A percentile compares a stretch with the other conserved stretches of the same genome.
Evolutionary conservation across 1,140 invertebrate genomes (phyloP).

Genomic region (Drosophila ercepeae): DNA sequence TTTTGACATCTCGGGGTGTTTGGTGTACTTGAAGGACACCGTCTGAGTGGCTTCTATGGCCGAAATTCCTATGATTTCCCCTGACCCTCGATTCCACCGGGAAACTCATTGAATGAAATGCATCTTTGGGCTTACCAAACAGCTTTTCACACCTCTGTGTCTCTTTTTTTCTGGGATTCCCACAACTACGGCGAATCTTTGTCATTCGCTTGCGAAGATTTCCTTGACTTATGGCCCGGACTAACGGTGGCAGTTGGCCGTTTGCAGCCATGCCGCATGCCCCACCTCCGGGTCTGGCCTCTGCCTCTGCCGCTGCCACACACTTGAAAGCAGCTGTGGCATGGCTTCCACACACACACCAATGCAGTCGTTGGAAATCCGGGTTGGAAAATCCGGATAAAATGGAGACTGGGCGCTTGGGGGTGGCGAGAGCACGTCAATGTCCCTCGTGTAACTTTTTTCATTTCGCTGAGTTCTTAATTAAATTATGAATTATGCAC

Average conservation of each 20-base stretch:
- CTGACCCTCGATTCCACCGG: neutral
- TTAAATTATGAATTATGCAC: constrained; percentile 80
- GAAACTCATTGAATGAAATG: constrained; percentile 8
- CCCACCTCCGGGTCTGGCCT: too few relatives aligned
- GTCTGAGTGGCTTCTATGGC: neutral
- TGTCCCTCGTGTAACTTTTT: constrained; percentile 65
- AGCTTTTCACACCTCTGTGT: constrained; percentile 17
- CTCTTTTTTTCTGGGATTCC: too few relatives aligned
- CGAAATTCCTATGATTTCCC: constrained; percentile 1
- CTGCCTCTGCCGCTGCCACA: neutral
- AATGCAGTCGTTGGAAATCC: constrained; percentile 6
- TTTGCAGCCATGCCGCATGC: neutral
- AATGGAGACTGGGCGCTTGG: neutral
- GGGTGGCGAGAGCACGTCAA: constrained; percentile 9
- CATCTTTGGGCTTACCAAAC: constrained; percentile 22
- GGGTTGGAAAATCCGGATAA: neutral
- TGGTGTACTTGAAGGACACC: constrained; percentile 4
- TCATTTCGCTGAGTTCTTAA: constrained; percentile 73
- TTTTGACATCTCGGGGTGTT: too few relatives aligned
- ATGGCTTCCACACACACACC: constrained; percentile 38
- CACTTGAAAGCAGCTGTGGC: constrained; percentile 39
- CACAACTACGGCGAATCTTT: constrained; percentile 28
- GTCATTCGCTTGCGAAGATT: constrained; percentile 42
- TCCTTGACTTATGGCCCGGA: constrained; percentile 48
- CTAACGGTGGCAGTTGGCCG: constrained; percentile 18